Percentiles rank a stretch among this genome's conserved stretches.
Conservation (phyloP, 2,113 vertebrate species). For the Ailuropoda melanoleuca region DNA sequence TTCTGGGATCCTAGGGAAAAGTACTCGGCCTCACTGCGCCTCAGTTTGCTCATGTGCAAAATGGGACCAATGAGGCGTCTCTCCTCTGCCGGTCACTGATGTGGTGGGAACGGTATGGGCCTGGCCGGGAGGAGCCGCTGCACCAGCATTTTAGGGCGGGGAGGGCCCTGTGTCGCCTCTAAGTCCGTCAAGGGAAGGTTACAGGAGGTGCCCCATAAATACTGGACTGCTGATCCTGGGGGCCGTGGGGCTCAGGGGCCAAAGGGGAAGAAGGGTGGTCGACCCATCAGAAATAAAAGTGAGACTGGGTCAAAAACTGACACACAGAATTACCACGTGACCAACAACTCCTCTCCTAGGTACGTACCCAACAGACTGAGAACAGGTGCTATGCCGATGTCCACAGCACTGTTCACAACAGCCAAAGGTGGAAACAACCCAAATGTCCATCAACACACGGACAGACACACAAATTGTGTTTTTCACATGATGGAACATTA, state of each 20-base stretch:
- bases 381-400: fast-evolving
- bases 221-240: neutral
- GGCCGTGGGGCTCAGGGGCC: neutral
- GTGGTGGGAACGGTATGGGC: too few relatives aligned
- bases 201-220: neutral
- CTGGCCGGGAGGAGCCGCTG: neutral
- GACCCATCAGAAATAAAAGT: neutral
- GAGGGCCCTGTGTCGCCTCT: fast-evolving
- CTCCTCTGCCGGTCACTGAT: fast-evolving
- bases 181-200: neutral
- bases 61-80: fast-evolving
- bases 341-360: neutral
- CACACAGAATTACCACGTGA: fast-evolving
- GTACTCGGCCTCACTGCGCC: neutral
- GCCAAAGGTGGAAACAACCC: too few relatives aligned
- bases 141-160: too few relatives aligned
- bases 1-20: neutral
- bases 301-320: neutral
- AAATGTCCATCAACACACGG: fast-evolving
- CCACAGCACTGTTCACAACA: fast-evolving
- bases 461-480: fast-evolving
- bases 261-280: neutral
- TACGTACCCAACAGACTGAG: fast-evolving
- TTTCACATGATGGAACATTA: fast-evolving
- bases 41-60: neutral